A percentile compares a stretch with the other conserved stretches of the same genome.
These are phyloP conservation scores for Ectemnius lituratus DNA, from an alignment of 2,888 invertebrate genomes.

Conservation along the genomic window DNA sequence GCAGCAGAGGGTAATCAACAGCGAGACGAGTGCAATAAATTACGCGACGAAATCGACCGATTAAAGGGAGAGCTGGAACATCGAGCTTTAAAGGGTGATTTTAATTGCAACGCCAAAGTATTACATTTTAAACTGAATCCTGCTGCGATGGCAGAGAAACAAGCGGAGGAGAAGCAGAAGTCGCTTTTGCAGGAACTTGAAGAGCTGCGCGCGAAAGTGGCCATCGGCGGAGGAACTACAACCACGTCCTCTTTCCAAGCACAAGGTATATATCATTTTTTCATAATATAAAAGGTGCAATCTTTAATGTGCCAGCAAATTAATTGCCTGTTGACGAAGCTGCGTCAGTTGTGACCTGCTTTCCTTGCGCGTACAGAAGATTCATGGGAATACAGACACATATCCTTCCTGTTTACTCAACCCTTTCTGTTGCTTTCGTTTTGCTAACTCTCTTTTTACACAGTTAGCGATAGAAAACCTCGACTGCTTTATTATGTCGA, in stretches of 20 bases:
- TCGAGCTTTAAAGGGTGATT: conserved; percentile 80
- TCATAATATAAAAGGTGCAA: too few relatives aligned
- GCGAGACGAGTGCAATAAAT: conserved; percentile 71
- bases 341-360: too few relatives aligned
- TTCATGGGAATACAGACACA: too few relatives aligned
- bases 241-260: conserved; percentile 65
- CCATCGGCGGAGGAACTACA: conserved; percentile 60
- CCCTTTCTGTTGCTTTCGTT: too few relatives aligned
- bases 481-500: too few relatives aligned
- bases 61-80: conserved; percentile 82
- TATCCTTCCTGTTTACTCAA: too few relatives aligned
- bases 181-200: conserved; percentile 80
- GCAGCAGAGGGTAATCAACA: conserved; percentile 63
- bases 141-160: conserved; percentile 83
- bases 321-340: too few relatives aligned
- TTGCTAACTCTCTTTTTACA: too few relatives aligned
- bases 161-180: conserved; percentile 79
- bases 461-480: too few relatives aligned
- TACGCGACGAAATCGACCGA: conserved; percentile 78
- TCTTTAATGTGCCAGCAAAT: too few relatives aligned
- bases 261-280: conserved; percentile 61
- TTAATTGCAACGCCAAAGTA: conserved; percentile 78
- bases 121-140: conserved; percentile 88
- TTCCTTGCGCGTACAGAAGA: too few relatives aligned
- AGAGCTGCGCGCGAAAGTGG: conserved; percentile 85